These are phyloP conservation scores for Aethina tumida DNA, from an alignment of 1,140 invertebrate species.

Conservation along the genomic window DNA sequence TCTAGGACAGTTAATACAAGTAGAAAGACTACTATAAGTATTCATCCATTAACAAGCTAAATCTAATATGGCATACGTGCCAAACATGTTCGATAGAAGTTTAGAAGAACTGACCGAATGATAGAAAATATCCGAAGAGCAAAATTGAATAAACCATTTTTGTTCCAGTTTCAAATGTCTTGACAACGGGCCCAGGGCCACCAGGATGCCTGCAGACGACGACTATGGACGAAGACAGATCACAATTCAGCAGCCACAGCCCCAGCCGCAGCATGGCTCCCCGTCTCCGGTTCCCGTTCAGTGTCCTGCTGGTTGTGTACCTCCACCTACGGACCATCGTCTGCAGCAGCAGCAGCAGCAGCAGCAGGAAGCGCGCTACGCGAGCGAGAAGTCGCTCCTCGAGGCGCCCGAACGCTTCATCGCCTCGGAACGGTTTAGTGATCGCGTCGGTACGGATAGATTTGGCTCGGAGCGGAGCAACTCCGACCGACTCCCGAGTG, in stretches of 20 bases:
- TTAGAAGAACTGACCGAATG: too few species aligned
- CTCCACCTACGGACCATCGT: constrained; percentile 18
- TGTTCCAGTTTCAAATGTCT: constrained; percentile 37
- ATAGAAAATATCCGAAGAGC: too few species aligned
- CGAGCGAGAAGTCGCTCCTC: constrained; percentile 19
- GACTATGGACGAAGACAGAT: constrained; percentile 33
- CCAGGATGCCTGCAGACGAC: constrained; percentile 34
- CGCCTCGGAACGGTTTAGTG: constrained; percentile 14
- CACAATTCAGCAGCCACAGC: constrained; percentile 22
- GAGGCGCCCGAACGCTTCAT: constrained; percentile 12
- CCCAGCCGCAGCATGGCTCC: constrained; percentile 10
- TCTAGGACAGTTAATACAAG: too few species aligned
- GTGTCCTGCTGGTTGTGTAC: constrained; percentile 28
- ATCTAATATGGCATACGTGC: too few species aligned
- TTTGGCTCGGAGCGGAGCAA: constrained; percentile 27
- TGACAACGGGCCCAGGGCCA: constrained; percentile 37
- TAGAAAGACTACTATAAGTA: too few species aligned
- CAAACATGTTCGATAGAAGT: too few species aligned
- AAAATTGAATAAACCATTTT: too few species aligned
- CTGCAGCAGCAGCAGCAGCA: constrained; percentile 5
- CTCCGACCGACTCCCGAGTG: constrained; percentile 30
- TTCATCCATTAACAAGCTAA: too few species aligned
- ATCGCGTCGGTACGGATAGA: constrained; percentile 15
- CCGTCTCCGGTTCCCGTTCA: constrained; percentile 13
- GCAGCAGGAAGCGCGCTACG: constrained; percentile 7